Evolutionary conservation across 2,113 vertebrate species (phyloP).

Genomic region (Zosterops hypoxanthus): DNA sequence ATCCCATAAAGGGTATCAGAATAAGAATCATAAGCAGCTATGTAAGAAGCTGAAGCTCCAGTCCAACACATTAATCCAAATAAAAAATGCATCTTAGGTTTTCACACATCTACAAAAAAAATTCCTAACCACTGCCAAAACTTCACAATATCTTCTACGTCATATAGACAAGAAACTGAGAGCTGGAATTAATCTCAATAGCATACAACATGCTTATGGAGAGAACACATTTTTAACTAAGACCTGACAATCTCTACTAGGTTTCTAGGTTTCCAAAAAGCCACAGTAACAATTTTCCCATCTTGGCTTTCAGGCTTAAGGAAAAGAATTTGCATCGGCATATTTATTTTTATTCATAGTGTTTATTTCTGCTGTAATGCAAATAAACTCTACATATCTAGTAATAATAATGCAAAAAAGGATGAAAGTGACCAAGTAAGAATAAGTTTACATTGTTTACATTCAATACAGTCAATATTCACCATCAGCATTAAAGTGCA

Average conservation of each 20-base stretch:
- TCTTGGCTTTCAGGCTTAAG: neutral
- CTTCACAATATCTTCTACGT: neutral
- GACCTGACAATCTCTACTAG: neutral
- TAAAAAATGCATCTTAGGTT: neutral
- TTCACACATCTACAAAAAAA: neutral
- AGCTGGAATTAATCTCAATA: neutral
- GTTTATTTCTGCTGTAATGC: neutral
- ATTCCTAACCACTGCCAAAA: neutral
- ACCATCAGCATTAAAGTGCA: neutral
- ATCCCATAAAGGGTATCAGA: neutral
- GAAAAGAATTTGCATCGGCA: neutral
- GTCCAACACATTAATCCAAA: neutral
- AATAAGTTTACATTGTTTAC: neutral
- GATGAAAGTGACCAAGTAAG: neutral
- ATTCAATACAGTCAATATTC: neutral
- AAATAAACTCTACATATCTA: neutral
- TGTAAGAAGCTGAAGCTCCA: neutral
- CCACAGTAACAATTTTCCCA: neutral
- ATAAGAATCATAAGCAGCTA: neutral
- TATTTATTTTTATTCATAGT: neutral
- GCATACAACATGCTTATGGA: neutral
- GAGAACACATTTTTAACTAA: neutral
- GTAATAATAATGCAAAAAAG: neutral
- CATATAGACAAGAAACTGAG: neutral
- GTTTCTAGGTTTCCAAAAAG: neutral